These are phyloP conservation scores for Argopecten irradians DNA, from an alignment of 1,140 invertebrate genomes.

Conservation along the genomic window DNA sequence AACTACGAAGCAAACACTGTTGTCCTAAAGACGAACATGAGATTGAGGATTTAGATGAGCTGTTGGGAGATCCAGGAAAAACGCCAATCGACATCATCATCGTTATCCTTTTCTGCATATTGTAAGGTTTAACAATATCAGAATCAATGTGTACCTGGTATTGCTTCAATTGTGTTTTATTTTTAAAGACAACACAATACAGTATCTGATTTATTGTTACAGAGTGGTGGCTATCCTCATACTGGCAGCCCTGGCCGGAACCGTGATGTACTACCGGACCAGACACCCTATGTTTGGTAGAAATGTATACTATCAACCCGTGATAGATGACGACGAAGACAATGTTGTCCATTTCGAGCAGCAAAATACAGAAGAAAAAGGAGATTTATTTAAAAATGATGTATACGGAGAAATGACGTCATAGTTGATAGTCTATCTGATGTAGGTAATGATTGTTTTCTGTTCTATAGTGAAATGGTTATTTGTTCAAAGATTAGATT, in stretches of 20 bases:
- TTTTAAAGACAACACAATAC: no score
- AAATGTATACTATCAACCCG: not conserved
- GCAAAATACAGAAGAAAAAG: not conserved
- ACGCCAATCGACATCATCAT: not conserved
- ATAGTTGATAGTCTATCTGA: not conserved
- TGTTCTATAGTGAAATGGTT: no score
- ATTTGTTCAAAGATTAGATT: no score
- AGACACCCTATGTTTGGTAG: not conserved
- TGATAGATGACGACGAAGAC: not conserved
- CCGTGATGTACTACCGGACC: not conserved
- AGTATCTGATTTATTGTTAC: no score
- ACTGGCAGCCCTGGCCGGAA: not conserved
- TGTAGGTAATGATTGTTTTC: no score
- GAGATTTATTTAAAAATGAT: not conserved
- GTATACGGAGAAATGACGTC: not conserved
- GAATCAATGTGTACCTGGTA: no score
- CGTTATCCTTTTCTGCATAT: not conserved
- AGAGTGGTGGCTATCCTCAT: not conserved
- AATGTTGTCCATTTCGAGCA: not conserved
- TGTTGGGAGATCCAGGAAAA: not conserved
- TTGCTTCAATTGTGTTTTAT: no score
- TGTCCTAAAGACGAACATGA: slow-evolving; percentile 10
- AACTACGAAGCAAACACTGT: slow-evolving; percentile 32
- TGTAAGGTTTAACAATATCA: no score
- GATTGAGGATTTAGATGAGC: not conserved